Conservation (phyloP, 2,113 vertebrate species). For the Phalacrocorax carbo region DNA sequence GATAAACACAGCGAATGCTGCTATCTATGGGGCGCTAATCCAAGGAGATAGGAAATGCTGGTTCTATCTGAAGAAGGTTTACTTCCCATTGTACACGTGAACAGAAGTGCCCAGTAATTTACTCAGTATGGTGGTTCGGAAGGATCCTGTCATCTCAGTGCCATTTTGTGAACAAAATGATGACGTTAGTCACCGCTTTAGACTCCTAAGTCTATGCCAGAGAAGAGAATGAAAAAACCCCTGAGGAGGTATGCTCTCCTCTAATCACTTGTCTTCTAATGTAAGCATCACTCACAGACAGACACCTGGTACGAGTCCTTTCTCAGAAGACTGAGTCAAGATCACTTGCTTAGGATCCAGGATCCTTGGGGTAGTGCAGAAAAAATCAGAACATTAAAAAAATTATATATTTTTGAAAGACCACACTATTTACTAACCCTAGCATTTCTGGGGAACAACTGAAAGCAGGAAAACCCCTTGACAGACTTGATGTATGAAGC, state of each 20-base stretch:
- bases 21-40: neutral
- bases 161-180: neutral
- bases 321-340: neutral
- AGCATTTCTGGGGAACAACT: neutral
- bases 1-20: fast-evolving
- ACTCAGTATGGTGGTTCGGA: neutral
- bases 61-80: neutral
- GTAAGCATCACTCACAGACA: neutral
- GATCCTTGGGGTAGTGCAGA: neutral
- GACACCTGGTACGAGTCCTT: neutral
- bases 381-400: neutral
- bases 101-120: neutral
- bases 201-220: neutral
- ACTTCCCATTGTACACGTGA: neutral
- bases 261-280: neutral
- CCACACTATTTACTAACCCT: neutral
- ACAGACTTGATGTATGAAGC: neutral
- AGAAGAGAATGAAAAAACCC: neutral
- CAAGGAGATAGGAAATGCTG: neutral
- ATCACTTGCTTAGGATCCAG: neutral
- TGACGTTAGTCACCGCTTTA: neutral
- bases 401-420: neutral
- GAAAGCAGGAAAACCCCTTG: neutral
- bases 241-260: neutral
- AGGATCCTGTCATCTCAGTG: neutral